phyloP scores from a whole-genome alignment of 2,113 vertebrate species.

The Nothoprocta pentlandii region DNA sequence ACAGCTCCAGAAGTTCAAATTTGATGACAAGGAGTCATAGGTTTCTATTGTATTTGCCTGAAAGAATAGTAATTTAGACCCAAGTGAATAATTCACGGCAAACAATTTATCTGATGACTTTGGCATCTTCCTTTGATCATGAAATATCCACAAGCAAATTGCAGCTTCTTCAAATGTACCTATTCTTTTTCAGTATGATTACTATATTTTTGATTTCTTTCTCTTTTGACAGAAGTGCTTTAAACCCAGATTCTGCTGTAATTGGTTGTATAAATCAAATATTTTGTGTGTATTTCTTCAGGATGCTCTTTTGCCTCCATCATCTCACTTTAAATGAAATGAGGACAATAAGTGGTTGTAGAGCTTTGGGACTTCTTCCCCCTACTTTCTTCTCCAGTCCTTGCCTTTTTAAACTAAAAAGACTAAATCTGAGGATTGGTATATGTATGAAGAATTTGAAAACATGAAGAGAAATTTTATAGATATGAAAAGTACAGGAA shows the following conservation, averaged over 20 bases:
- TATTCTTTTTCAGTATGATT: not conserved
- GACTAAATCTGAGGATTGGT: not conserved
- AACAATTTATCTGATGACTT: slow-evolving; percentile 23
- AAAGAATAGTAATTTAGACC: slow-evolving; percentile 26
- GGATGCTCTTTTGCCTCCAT: not conserved
- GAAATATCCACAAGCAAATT: slow-evolving; percentile 21
- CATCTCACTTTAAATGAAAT: not conserved
- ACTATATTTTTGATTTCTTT: not conserved
- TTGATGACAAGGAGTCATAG: slow-evolving; percentile 20
- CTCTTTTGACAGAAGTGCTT: not conserved
- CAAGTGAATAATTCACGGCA: slow-evolving; percentile 32
- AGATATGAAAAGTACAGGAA: not conserved
- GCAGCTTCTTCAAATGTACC: not conserved
- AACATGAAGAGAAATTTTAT: not conserved
- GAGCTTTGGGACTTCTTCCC: not conserved
- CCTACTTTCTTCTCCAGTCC: not conserved
- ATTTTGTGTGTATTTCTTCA: not conserved
- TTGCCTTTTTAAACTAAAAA: not conserved
- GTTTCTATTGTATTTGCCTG: slow-evolving; percentile 30
- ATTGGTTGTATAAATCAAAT: not conserved
- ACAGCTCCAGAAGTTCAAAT: not conserved
- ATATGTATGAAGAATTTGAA: not conserved
- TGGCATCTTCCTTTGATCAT: slow-evolving; percentile 25
- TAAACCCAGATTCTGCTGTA: not conserved
- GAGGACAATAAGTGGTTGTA: not conserved